Conservation (phyloP, 2,113 vertebrate genomes). For the Anolis sagrei region DNA sequence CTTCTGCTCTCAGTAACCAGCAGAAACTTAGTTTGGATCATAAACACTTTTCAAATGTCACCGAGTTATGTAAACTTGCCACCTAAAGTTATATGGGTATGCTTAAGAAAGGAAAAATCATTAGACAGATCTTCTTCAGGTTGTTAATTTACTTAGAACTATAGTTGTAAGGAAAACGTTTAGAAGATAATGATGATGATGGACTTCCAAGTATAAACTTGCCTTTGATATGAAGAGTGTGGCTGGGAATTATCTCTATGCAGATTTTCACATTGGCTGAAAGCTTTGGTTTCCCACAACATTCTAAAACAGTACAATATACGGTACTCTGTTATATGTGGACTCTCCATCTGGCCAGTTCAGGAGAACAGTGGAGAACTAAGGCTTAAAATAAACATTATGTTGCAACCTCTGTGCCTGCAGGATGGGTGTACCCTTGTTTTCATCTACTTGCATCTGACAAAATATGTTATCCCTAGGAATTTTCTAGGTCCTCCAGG, state of each 20-base stretch:
- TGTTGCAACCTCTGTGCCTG: too few species aligned
- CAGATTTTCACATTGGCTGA: neutral
- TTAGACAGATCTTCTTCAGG: neutral
- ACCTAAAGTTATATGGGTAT: fast-evolving
- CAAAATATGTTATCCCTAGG: too few species aligned
- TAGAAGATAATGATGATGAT: neutral
- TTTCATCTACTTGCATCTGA: too few species aligned
- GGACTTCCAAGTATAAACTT: neutral
- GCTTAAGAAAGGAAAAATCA: neutral
- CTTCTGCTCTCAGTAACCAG: too few species aligned
- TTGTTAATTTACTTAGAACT: neutral
- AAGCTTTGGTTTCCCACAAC: constrained; percentile 5
- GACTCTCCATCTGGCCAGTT: neutral
- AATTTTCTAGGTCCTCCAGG: too few species aligned
- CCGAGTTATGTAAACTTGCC: neutral
- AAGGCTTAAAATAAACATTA: neutral
- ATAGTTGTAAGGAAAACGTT: neutral
- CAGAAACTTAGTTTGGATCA: too few species aligned
- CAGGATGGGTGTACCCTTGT: too few species aligned
- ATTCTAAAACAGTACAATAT: neutral
- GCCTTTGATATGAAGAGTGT: neutral
- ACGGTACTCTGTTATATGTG: neutral
- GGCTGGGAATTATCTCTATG: neutral
- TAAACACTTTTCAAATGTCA: fast-evolving
- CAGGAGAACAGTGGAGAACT: neutral